These are phyloP conservation scores for Crocallis elinguaria DNA, from an alignment of 2,888 invertebrate species.

Conservation along the genomic window DNA sequence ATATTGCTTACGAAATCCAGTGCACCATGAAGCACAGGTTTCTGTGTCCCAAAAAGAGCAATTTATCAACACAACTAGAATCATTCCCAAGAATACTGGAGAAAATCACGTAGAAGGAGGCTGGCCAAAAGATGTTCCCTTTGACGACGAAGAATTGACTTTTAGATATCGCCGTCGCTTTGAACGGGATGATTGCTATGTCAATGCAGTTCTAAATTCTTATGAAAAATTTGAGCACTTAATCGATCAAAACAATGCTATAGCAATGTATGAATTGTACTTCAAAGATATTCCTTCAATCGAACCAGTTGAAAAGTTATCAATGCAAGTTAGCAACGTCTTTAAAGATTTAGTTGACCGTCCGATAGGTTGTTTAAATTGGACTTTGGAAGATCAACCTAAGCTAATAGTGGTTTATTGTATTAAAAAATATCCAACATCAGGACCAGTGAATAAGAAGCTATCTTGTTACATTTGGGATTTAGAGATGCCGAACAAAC, in stretches of 20 bases:
- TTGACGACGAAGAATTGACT: constrained; percentile 87
- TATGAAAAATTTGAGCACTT: constrained; percentile 84
- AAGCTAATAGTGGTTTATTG: constrained; percentile 87
- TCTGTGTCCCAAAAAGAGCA: constrained; percentile 57
- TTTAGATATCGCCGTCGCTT: constrained; percentile 88
- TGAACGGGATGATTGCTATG: constrained; percentile 90
- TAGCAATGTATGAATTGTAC: constrained; percentile 90
- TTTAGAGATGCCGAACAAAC: constrained; percentile 65
- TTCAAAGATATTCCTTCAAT: constrained; percentile 82
- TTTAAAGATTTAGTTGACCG: constrained; percentile 83
- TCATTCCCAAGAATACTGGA: constrained; percentile 78
- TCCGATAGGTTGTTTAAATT: constrained; percentile 84
- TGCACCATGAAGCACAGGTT: constrained; percentile 68
- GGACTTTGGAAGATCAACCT: constrained; percentile 87
- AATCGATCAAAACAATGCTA: constrained; percentile 89
- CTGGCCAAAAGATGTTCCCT: constrained; percentile 90
- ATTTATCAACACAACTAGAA: constrained; percentile 84
- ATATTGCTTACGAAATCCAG: constrained; percentile 74
- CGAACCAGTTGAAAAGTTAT: constrained; percentile 75
- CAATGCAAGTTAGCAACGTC: constrained; percentile 84
- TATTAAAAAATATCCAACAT: constrained; percentile 50
- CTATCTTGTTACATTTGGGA: constrained; percentile 88
- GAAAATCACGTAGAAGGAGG: constrained; percentile 91
- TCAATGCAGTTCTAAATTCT: constrained; percentile 84
- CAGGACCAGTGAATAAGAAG: constrained; percentile 46